These are phyloP conservation scores for mouse (Mus musculus) DNA, from an alignment of 2,113 vertebrate species.

Conservation along the genomic window DNA sequence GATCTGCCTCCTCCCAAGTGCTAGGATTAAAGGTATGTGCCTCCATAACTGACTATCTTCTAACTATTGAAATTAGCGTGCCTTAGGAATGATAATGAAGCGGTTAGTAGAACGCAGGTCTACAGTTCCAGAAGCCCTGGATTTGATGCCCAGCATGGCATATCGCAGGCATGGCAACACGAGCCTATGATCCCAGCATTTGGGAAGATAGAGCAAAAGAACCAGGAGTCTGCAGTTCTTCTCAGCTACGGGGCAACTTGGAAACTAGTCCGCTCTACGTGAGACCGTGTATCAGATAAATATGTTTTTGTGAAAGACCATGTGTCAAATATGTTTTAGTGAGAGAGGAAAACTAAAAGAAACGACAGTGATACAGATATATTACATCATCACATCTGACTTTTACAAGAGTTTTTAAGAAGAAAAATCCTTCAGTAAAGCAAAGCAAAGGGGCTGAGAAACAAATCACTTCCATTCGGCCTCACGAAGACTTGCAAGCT, in stretches of 20 bases:
- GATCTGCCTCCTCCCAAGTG: neutral
- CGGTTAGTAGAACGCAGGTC: no score
- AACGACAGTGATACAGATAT: slow-evolving; percentile 44
- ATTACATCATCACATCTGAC: slow-evolving; percentile 25
- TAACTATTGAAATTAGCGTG: neutral
- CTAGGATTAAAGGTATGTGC: neutral
- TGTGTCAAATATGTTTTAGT: neutral
- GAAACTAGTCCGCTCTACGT: neutral
- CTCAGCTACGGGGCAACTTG: neutral
- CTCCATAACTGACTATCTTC: no score
- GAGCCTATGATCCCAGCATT: neutral
- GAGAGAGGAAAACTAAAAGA: neutral
- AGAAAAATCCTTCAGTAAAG: slow-evolving; percentile 34
- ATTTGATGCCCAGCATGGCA: neutral
- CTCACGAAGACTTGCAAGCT: neutral
- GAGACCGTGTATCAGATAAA: neutral
- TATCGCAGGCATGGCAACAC: accelerated
- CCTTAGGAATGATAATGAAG: neutral
- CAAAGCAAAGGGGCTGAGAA: slow-evolving; percentile 70
- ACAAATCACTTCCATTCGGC: neutral
- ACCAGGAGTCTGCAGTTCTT: neutral
- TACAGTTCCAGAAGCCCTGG: neutral
- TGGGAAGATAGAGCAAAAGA: no score
- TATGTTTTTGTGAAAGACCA: no score
- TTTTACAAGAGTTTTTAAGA: slow-evolving; percentile 62